These are phyloP conservation scores for Pangasianodon gigas DNA, from an alignment of 2,113 vertebrate genomes.

Conservation along the genomic window DNA sequence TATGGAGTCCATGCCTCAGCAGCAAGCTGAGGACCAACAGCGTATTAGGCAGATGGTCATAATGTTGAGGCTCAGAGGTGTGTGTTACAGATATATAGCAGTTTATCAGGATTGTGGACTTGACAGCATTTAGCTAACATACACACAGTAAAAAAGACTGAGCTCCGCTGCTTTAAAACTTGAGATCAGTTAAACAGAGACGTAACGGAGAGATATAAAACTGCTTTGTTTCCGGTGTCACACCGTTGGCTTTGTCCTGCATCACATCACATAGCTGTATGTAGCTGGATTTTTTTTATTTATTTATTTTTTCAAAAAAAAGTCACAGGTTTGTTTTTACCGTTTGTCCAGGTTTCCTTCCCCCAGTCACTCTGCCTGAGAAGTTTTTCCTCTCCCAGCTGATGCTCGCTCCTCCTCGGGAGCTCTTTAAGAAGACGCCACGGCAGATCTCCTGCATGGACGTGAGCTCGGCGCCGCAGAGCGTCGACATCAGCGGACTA, in stretches of 20 bases:
- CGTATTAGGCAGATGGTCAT: background rate
- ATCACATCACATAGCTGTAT: background rate
- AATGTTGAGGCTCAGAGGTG: background rate
- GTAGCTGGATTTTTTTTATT: background rate
- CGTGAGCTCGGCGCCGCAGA: constrained; percentile 84
- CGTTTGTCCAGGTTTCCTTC: constrained; percentile 84
- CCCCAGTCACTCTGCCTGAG: constrained; percentile 94
- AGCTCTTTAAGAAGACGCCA: constrained; percentile 98
- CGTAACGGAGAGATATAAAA: no score
- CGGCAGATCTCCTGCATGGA: constrained; percentile 95
- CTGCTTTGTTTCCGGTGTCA: no score
- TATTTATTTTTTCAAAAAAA: background rate
- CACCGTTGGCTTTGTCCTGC: background rate
- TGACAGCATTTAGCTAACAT: background rate
- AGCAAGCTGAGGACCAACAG: no score
- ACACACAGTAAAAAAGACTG: background rate
- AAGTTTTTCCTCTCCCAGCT: constrained; percentile 98
- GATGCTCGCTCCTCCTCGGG: constrained; percentile 94
- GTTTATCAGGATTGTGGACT: background rate
- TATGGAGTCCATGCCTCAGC: no score
- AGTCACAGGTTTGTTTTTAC: background rate
- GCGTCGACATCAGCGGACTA: constrained; percentile 94
- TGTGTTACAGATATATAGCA: no score
- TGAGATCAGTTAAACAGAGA: no score
- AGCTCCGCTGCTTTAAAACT: no score